These are phyloP conservation scores for Apocheima hispidaria DNA, from an alignment of 2,888 invertebrate species.

Conservation along the genomic window DNA sequence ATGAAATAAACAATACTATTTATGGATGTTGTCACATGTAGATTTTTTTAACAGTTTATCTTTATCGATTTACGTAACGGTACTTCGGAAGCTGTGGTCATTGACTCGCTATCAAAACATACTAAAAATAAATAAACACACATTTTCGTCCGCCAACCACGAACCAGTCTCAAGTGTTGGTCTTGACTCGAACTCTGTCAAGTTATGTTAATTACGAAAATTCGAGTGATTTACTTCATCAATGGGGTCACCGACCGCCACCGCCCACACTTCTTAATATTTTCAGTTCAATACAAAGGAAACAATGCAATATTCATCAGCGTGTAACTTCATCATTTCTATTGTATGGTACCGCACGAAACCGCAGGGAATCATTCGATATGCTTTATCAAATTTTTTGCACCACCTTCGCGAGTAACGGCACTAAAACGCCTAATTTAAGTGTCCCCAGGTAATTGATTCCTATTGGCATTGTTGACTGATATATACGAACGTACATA, in stretches of 20 bases:
- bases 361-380: slow-evolving; percentile 45
- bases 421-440: slow-evolving; percentile 58
- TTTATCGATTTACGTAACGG: slow-evolving; percentile 36
- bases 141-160: slow-evolving; percentile 53
- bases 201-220: slow-evolving; percentile 83
- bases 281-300: slow-evolving; percentile 55
- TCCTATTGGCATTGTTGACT: slow-evolving; percentile 67
- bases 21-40: slow-evolving; percentile 10
- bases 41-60: slow-evolving; percentile 11
- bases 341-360: slow-evolving; percentile 41
- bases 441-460: slow-evolving; percentile 69
- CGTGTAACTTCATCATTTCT: slow-evolving; percentile 52
- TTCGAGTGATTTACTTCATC: slow-evolving; percentile 75
- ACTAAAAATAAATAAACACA: slow-evolving; percentile 61
- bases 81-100: slow-evolving; percentile 50
- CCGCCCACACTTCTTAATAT: slow-evolving; percentile 65
- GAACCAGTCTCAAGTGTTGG: slow-evolving; percentile 76
- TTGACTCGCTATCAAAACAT: slow-evolving; percentile 59
- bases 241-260: slow-evolving; percentile 75
- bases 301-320: slow-evolving; percentile 55
- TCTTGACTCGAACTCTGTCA: slow-evolving; percentile 69
- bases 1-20: neutral
- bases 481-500: slow-evolving; percentile 57
- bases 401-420: slow-evolving; percentile 56
- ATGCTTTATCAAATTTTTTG: slow-evolving; percentile 59